Evolutionary conservation across 2,113 vertebrate genomes (phyloP).

Genomic region (Urocynchramus pylzowi): DNA sequence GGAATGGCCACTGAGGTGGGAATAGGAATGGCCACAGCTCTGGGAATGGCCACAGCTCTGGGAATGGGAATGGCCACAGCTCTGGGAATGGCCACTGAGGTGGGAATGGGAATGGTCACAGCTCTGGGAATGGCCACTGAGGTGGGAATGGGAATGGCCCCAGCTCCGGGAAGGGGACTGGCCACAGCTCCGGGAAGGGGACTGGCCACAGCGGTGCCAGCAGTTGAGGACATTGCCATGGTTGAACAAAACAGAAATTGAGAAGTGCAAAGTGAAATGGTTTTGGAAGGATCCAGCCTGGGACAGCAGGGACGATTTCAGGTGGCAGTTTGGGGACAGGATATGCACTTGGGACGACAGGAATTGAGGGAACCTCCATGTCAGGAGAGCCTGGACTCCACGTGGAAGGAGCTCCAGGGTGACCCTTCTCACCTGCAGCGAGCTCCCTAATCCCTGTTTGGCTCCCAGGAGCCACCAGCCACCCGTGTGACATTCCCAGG

Average conservation of each 20-base stretch:
- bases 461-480: neutral
- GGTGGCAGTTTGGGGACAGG: rapidly evolving
- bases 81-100: neutral
- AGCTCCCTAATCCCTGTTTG: neutral
- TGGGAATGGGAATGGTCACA: neutral
- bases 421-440: neutral
- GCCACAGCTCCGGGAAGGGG: neutral
- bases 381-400: neutral
- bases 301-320: neutral
- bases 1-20: too few species aligned
- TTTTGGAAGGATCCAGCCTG: rapidly evolving
- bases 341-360: rapidly evolving
- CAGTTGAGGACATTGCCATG: rapidly evolving
- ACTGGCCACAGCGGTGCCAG: neutral
- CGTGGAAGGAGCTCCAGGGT: rapidly evolving
- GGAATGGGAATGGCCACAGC: neutral
- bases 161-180: too few species aligned
- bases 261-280: rapidly evolving
- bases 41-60: too few species aligned
- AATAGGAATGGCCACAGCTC: too few species aligned
- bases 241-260: rapidly evolving
- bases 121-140: neutral
- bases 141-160: too few species aligned
- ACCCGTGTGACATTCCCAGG: neutral
- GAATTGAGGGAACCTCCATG: neutral